Evolutionary conservation across 2,888 invertebrate genomes (phyloP).

Genomic region (Patella pellucida): DNA sequence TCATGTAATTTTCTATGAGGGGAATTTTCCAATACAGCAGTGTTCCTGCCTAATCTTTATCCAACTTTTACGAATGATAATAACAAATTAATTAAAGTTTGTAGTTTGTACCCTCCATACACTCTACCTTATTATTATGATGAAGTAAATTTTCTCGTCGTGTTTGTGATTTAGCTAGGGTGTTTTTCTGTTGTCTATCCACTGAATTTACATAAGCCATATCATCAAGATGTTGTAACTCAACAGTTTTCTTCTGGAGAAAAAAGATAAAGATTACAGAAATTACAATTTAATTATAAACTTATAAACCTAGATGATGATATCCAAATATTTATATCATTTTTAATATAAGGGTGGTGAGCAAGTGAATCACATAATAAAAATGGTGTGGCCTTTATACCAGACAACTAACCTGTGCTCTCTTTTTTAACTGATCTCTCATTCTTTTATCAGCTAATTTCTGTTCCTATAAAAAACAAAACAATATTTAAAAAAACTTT

Average conservation of each 20-base stretch:
- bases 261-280: background rate
- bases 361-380: background rate
- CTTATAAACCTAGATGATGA: background rate
- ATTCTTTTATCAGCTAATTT: conserved; percentile 45
- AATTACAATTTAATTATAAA: conserved; percentile 1
- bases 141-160: background rate
- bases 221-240: conserved; percentile 21
- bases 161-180: background rate
- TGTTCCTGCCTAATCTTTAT: too few relatives aligned
- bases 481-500: background rate
- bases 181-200: conserved; percentile 21
- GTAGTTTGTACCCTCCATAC: too few relatives aligned
- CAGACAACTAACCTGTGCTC: conserved; percentile 48
- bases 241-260: conserved; percentile 38
- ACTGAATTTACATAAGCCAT: conserved; percentile 14
- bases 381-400: background rate
- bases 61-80: too few relatives aligned
- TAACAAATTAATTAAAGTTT: too few relatives aligned
- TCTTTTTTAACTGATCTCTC: conserved; percentile 48
- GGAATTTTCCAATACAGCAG: too few relatives aligned
- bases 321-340: too few relatives aligned
- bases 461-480: conserved; percentile 38
- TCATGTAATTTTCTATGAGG: too few relatives aligned
- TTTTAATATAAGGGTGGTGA: too few relatives aligned
- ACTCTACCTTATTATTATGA: background rate